Evolutionary conservation across 2,797 vertebrate species (phyloP).

Genomic region (Moxostoma hubbsi): DNA sequence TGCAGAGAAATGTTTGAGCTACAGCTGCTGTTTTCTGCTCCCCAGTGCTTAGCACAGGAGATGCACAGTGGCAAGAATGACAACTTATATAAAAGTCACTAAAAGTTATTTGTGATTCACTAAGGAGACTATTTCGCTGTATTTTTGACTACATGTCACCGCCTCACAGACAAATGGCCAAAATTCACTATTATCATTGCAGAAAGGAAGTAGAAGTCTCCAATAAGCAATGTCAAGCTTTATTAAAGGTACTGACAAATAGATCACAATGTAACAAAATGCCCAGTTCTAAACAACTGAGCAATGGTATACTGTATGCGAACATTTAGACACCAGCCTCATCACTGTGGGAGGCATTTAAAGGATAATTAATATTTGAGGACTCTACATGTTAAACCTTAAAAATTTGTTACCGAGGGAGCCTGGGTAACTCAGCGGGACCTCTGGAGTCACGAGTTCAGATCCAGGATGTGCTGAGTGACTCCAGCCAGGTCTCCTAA

Average conservation of each 20-base stretch:
- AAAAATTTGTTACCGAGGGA: no score
- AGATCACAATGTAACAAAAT: neutral
- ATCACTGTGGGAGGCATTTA: no score
- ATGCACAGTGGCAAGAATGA: conserved; percentile 23
- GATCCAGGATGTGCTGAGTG: no score
- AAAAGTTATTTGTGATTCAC: conserved; percentile 1
- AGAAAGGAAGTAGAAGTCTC: neutral
- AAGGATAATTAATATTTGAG: no score
- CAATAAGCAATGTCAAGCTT: conserved; percentile 9
- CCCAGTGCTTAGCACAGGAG: conserved; percentile 38
- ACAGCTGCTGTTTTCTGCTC: conserved; percentile 44
- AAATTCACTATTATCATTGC: neutral
- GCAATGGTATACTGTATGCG: no score
- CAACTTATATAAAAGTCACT: conserved; percentile 49
- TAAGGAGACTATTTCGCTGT: conserved; percentile 21
- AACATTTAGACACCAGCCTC: no score
- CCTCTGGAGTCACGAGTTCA: no score
- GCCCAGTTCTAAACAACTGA: neutral
- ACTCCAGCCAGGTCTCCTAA: no score
- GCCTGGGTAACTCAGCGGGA: no score
- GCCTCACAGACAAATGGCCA: conserved; percentile 8
- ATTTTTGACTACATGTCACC: conserved; percentile 39
- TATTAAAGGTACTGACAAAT: conserved; percentile 19
- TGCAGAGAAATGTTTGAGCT: conserved; percentile 28
- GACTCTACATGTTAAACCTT: no score